Conservation (phyloP, 2,888 invertebrate genomes). For the Brenthis ino region DNA sequence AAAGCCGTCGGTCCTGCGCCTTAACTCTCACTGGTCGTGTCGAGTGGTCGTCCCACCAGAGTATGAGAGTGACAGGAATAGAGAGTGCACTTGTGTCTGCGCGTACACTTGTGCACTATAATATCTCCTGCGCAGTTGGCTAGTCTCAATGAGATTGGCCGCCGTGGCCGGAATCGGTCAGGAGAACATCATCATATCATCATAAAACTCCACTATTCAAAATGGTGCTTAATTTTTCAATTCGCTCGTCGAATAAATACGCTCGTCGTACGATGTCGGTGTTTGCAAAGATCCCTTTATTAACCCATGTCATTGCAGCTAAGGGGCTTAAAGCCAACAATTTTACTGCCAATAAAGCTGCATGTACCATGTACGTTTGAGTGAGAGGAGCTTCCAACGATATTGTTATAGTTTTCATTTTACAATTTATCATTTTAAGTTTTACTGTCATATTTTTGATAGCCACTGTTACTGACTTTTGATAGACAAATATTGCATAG, state of each 20-base stretch:
- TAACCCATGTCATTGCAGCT: slow-evolving; percentile 54
- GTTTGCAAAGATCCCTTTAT: slow-evolving; percentile 45
- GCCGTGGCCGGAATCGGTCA: no score
- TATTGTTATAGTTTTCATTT: slow-evolving; percentile 48
- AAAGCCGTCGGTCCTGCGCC: no score
- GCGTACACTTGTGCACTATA: no score
- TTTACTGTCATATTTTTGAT: neutral
- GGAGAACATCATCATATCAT: no score
- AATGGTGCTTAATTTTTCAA: slow-evolving; percentile 61
- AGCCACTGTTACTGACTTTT: neutral
- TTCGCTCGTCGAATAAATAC: slow-evolving; percentile 52
- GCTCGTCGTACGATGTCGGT: slow-evolving; percentile 49
- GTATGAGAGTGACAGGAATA: no score
- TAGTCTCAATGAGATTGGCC: no score
- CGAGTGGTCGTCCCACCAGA: no score
- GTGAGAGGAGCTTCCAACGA: slow-evolving; percentile 51
- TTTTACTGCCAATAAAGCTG: slow-evolving; percentile 57
- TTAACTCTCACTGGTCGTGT: no score
- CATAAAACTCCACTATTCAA: slow-evolving; percentile 61
- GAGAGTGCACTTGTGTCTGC: no score
- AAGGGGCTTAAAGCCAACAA: slow-evolving; percentile 55
- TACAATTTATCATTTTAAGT: neutral
- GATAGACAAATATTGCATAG: no score
- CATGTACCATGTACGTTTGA: slow-evolving; percentile 58
- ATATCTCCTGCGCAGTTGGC: no score